A percentile compares a stretch with the other conserved stretches of the same genome.
Conservation (phyloP, 2,113 vertebrate genomes). For the Sterna hirundo region DNA sequence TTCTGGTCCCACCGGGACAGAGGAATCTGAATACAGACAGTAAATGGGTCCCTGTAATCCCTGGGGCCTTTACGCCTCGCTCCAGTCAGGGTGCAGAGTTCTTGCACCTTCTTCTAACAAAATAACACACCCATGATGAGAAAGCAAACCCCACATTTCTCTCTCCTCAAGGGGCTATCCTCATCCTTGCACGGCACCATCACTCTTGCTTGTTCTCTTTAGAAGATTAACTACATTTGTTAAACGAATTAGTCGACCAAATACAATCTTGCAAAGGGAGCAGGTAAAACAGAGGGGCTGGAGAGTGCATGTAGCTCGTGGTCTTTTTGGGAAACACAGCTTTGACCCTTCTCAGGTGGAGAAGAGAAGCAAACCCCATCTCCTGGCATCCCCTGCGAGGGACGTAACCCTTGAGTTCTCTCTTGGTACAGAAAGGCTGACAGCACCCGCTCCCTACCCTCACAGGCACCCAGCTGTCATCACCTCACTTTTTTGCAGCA, state of each 20-base stretch:
- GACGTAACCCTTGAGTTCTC: neutral
- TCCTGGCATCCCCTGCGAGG: neutral
- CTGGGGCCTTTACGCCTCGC: neutral
- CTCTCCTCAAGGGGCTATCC: neutral
- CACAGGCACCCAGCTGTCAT: neutral
- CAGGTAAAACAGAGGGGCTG: neutral
- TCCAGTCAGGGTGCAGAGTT: neutral
- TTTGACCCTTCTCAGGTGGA: neutral
- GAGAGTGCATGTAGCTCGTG: fast-evolving
- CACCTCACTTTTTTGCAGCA: neutral
- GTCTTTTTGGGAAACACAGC: neutral
- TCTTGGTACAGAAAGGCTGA: neutral
- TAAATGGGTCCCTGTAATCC: neutral
- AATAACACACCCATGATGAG: neutral
- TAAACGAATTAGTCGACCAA: neutral
- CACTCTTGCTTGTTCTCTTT: neutral
- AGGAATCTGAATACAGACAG: neutral
- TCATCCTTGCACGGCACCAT: neutral
- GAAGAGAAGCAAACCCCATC: neutral
- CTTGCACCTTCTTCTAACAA: neutral
- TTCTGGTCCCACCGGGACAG: neutral
- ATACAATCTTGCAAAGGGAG: neutral
- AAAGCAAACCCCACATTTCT: neutral
- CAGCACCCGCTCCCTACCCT: neutral
- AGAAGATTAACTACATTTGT: neutral